Evolutionary conservation across 2,888 invertebrate species (phyloP).

Genomic region (Malacosoma neustria): DNA sequence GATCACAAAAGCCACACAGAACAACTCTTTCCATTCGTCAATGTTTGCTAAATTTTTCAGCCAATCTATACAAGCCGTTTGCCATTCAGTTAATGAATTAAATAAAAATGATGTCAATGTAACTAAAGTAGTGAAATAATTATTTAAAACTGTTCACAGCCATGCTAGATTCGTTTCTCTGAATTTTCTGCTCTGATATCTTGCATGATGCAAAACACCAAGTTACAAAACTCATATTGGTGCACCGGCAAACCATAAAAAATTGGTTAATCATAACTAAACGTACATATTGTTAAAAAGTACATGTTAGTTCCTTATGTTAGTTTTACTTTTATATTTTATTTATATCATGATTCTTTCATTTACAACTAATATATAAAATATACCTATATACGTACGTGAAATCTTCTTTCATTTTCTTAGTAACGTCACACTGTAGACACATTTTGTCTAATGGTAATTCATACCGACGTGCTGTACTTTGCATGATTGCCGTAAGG

Average conservation of each 20-base stretch:
- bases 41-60: too few species aligned
- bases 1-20: too few species aligned
- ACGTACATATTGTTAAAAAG: neutral
- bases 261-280: neutral
- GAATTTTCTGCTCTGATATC: neutral
- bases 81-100: too few species aligned
- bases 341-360: neutral
- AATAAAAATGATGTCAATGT: too few species aligned
- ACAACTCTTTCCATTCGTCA: too few species aligned
- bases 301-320: neutral
- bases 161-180: neutral
- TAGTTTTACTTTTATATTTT: neutral
- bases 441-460: conserved; percentile 98
- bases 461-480: conserved; percentile 92
- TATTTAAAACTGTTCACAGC: neutral
- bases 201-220: neutral
- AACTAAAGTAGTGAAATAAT: neutral
- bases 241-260: neutral
- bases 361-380: neutral
- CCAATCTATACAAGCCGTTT: too few species aligned
- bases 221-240: neutral
- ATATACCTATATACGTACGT: conserved; percentile 71
- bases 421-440: conserved; percentile 96
- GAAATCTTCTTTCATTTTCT: conserved; percentile 96
- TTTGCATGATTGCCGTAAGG: conserved; percentile 98